Evolutionary conservation across 2,113 vertebrate species (phyloP).

Genomic region (Sceloporus tristichus): DNA sequence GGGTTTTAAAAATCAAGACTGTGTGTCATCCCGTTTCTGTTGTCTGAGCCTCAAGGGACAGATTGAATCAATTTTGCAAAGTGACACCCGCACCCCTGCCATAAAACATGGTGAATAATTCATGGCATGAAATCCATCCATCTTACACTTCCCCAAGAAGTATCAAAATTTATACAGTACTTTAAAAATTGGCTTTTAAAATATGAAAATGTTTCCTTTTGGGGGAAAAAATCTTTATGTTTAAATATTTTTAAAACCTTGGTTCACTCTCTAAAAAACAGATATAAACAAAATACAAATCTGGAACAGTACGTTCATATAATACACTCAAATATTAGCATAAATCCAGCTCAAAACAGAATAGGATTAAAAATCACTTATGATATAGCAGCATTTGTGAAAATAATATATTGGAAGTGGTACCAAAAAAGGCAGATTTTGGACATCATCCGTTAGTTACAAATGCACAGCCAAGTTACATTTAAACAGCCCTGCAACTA

Average conservation of each 20-base stretch:
- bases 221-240: no score
- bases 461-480: no score
- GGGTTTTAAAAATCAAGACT: not conserved
- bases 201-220: no score
- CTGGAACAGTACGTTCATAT: not conserved
- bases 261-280: no score
- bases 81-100: not conserved
- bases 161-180: not conserved
- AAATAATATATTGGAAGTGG: no score
- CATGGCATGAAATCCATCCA: not conserved
- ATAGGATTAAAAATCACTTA: no score
- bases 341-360: no score
- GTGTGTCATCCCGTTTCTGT: not conserved
- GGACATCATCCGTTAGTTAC: no score
- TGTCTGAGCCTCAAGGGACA: not conserved
- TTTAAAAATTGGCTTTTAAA: no score
- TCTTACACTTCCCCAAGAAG: not conserved
- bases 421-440: no score
- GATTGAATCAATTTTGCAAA: conserved; percentile 24
- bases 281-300: not conserved
- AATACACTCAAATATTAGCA: not conserved
- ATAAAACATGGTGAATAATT: conserved; percentile 29
- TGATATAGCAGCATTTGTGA: no score
- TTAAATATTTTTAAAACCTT: not conserved
- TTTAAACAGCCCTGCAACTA: no score